Base-by-base conservation (phyloP, 2,797 vertebrate genomes). In the Cossypha polioptera region DNA sequence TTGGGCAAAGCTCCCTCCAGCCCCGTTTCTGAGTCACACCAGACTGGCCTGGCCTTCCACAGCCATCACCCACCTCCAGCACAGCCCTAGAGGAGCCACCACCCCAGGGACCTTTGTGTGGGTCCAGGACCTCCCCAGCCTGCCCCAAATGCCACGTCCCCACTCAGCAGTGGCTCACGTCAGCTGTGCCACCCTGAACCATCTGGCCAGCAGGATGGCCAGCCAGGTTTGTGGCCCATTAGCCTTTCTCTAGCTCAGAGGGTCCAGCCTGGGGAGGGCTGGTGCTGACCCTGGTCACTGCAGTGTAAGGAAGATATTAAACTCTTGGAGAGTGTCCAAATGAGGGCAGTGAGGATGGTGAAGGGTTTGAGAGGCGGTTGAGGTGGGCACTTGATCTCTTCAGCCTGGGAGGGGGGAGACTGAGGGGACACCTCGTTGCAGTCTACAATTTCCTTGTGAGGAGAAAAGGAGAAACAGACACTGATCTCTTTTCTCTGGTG, bases 291-390 rank as follows among this genome's bases (percentile, higher is more conserved):
- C 24, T 7, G 18, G 40, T 40, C 40, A 35, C 33, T 47, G 28
- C 40, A 16, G 16, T 14, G 8, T 12, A 17, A 48, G 63, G 55
- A 26, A 54, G 33, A 40, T 10, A 10, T 18, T 3, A 35, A 26
- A 29, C 33, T 68, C 29, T 35, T 4, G 10, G 47, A 40, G 13
- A 62, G 40, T 48, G 33, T 35, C 63, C 25, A 29, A 10, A 40
- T 11, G 29, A 77, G 47, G 16, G 11, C 0, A 0, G 19, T 68
- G 62, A 24, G 11, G 38, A 24, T 29, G 62, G 12, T 1, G 4
- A 69, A 54, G 55, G 47, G 16, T 61, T 36, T 25, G 55, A 40
- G 63, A 47, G 20, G 63, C 0, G 0, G 11, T 16, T 8, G 9
- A 77, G 55, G 40, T 47, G 33, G 13, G 13, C 33, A 33, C 19